These are phyloP conservation scores for Eupeodes latifasciatus DNA, from an alignment of 2,888 invertebrate species.

Conservation along the genomic window DNA sequence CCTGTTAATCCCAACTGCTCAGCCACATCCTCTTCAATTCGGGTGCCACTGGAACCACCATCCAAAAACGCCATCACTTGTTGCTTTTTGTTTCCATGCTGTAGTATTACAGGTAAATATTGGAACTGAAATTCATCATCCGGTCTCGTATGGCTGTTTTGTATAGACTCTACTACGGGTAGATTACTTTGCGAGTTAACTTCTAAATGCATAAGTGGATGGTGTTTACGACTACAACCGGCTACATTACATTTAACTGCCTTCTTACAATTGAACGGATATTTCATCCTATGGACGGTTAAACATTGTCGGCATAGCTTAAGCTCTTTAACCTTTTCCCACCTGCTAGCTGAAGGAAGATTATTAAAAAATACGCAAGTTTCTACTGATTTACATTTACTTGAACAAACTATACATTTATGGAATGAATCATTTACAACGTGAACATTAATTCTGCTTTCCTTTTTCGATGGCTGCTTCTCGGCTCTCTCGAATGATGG, in stretches of 20 bases:
- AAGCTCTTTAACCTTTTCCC: slow-evolving; percentile 15
- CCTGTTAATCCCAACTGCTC: slow-evolving; percentile 16
- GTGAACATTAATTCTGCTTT: slow-evolving; percentile 14
- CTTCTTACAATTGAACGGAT: slow-evolving; percentile 12
- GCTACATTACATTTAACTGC: slow-evolving; percentile 16
- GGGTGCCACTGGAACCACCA: slow-evolving; percentile 14
- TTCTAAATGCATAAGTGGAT: slow-evolving; percentile 17
- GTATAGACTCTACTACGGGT: slow-evolving; percentile 8
- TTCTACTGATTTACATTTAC: slow-evolving; percentile 1
- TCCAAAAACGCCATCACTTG: slow-evolving; percentile 14
- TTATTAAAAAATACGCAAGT: no score
- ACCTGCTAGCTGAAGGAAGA: not conserved
- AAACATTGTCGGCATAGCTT: slow-evolving; percentile 24
- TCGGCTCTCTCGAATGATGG: slow-evolving; percentile 8
- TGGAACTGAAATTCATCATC: slow-evolving; percentile 10
- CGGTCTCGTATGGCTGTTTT: slow-evolving; percentile 8
- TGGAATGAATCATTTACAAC: not conserved
- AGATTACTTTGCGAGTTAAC: not conserved
- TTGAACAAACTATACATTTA: slow-evolving; percentile 6
- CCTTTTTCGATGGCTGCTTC: not conserved
- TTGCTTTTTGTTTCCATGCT: slow-evolving; percentile 8
- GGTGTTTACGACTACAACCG: slow-evolving; percentile 18
- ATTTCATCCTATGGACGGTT: slow-evolving; percentile 22
- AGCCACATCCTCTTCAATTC: slow-evolving; percentile 23
- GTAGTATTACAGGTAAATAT: slow-evolving; percentile 10